Percentiles rank a stretch among this genome's conserved stretches.
phyloP scores from a whole-genome alignment of 1,140 invertebrate genomes.

The Dendrolimus kikuchii region DNA sequence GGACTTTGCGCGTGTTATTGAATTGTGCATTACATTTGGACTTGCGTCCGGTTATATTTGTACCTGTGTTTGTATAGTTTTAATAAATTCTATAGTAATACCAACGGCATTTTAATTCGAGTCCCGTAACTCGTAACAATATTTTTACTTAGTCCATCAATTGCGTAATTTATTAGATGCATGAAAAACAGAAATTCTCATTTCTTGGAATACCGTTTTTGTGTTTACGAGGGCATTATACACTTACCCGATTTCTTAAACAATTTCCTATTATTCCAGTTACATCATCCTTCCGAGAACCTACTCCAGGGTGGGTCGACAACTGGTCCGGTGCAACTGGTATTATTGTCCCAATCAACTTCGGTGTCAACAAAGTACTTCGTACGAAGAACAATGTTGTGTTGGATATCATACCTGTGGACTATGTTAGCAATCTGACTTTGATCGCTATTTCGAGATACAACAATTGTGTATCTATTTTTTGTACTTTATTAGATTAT shows the following conservation, averaged over 20 bases:
- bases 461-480: constrained; percentile 12
- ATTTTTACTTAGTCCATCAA: too few relatives aligned
- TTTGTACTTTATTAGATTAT: not conserved
- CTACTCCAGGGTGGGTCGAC: constrained; percentile 26
- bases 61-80: too few relatives aligned
- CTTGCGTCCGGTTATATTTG: too few relatives aligned
- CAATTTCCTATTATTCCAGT: constrained; percentile 16
- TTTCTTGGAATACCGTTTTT: too few relatives aligned
- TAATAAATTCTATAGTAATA: too few relatives aligned
- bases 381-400: constrained; percentile 8
- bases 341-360: constrained; percentile 5
- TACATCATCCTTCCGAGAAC: constrained; percentile 15
- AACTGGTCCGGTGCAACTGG: constrained; percentile 24
- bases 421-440: constrained; percentile 23
- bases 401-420: constrained; percentile 28
- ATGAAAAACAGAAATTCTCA: too few relatives aligned
- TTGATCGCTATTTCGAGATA: constrained; percentile 21
- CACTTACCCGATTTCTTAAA: not conserved
- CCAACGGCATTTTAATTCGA: too few relatives aligned
- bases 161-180: too few relatives aligned
- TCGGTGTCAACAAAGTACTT: constrained; percentile 14
- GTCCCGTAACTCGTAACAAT: too few relatives aligned
- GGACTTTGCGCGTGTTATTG: too few relatives aligned
- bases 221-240: not conserved
- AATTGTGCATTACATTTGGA: too few relatives aligned